Base-by-base conservation (phyloP, 2,888 invertebrate genomes). In the Tipula unca region DNA sequence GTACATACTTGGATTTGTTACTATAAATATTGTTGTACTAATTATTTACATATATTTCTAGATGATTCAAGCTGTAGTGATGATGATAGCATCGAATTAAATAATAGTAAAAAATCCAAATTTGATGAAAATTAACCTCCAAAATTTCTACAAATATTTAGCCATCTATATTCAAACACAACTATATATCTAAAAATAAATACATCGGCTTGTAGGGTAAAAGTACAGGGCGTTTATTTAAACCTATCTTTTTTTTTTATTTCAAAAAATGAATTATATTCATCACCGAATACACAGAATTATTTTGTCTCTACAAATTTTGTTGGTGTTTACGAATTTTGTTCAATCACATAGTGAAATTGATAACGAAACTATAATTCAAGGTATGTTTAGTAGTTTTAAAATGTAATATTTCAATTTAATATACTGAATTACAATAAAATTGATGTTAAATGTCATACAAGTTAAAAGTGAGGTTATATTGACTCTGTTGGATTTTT, bases 211-310 rank as follows among this genome's bases (percentile, higher is more conserved):
- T 69, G 69, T 69, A 69, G 69, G 69, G 69, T 69, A 25, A 69
- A 69, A 69, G 1, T 69, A 69, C 69, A 69, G 69, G 69, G 69
- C 69, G 69, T 69, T 69, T 25, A 69, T 25, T 17, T 17, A 6
- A 20, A 69, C 1, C 25, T 10, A 69, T 69, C 0, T 25, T 69
- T 69, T 48, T 48, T 69, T 83, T 83, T 83, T 83, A 32, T 35
- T 83, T 83, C 32, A 83, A 83, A 83, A 83, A 83, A 83, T 83
- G 83, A 83, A 83, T 83, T 32, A 32, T 83, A 35, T 83, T 83
- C 83, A 83, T 83, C 35, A 83, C 83, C 4, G 35, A 32, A 83
- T 83, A 83, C n/a, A 83, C 17, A 32, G 29, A 32, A 83, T 83
- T 17, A 83, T 83, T 83, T 32, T 83, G n/a, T 83, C 83, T 14